Conservation (phyloP, 1,140 invertebrate species). For the Himalopsyche phryganea region DNA sequence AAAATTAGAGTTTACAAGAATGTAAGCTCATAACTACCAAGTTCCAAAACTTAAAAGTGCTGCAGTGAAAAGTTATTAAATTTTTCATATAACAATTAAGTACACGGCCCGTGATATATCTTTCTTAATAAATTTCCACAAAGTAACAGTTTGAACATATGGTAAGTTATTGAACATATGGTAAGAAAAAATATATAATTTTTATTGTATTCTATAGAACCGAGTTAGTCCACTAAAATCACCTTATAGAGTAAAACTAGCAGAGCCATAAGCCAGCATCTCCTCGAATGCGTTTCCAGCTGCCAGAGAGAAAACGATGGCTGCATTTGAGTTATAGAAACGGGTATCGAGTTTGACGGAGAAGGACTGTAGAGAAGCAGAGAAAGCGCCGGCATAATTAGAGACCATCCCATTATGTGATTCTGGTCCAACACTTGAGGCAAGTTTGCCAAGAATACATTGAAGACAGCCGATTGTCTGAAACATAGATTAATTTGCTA, state of each 20-base stretch:
- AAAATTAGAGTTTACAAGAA: too few relatives aligned
- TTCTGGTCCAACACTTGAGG: conserved; percentile 94
- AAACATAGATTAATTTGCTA: conserved; percentile 33
- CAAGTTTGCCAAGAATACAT: conserved; percentile 89
- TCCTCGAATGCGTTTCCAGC: conserved; percentile 76
- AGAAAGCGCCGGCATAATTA: conserved; percentile 81
- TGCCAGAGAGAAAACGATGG: conserved; percentile 79
- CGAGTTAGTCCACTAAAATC: too few relatives aligned
- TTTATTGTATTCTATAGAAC: too few relatives aligned
- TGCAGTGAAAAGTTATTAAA: too few relatives aligned
- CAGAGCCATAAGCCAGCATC: conserved; percentile 89
- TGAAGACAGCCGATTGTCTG: conserved; percentile 89
- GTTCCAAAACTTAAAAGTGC: too few relatives aligned
- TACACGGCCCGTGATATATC: too few relatives aligned
- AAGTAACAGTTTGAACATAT: too few relatives aligned
- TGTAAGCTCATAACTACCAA: too few relatives aligned
- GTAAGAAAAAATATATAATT: too few relatives aligned
- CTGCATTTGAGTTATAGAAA: conserved; percentile 11
- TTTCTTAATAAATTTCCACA: too few relatives aligned
- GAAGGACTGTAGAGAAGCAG: conserved; percentile 73
- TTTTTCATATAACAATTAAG: too few relatives aligned
- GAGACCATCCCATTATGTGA: conserved; percentile 81
- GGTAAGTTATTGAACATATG: too few relatives aligned
- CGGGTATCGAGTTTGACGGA: conserved; percentile 48
- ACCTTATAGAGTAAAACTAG: conserved; percentile 97